These are phyloP conservation scores for Caradrina kadenii DNA, from an alignment of 2,888 invertebrate genomes.

Conservation along the genomic window DNA sequence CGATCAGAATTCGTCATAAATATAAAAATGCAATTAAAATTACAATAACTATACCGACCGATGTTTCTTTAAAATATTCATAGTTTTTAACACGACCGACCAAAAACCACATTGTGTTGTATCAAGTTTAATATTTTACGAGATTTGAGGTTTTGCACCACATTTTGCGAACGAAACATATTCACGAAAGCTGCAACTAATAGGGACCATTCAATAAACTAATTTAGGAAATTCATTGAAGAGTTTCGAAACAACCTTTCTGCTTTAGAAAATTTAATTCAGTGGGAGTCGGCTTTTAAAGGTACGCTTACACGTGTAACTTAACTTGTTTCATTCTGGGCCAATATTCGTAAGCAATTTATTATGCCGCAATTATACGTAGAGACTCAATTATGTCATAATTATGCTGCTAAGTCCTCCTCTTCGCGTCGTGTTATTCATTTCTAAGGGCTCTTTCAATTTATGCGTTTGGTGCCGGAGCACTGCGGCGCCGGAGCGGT, in stretches of 20 bases:
- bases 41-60: slow-evolving; percentile 18
- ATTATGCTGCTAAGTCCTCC: no score
- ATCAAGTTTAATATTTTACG: slow-evolving; percentile 40
- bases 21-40: slow-evolving; percentile 34
- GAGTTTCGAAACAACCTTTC: slow-evolving; percentile 8
- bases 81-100: slow-evolving; percentile 48
- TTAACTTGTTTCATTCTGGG: no score
- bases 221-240: slow-evolving; percentile 50
- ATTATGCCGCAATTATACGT: no score
- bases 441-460: no score
- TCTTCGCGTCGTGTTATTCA: no score
- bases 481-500: no score
- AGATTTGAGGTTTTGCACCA: slow-evolving; percentile 22
- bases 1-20: slow-evolving; percentile 26
- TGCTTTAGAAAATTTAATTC: slow-evolving; percentile 25
- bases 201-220: slow-evolving; percentile 8
- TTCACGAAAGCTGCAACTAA: slow-evolving; percentile 10
- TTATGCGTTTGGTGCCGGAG: no score
- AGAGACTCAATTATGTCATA: no score
- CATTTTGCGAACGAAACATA: slow-evolving; percentile 15
- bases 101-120: slow-evolving; percentile 31
- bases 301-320: background rate
- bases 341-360: no score
- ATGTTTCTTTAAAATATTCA: slow-evolving; percentile 47
- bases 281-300: background rate